Percentiles rank a stretch among this genome's conserved stretches.
Evolutionary conservation across 1,140 invertebrate genomes (phyloP).

Genomic region (Scaptomyza pallida): DNA sequence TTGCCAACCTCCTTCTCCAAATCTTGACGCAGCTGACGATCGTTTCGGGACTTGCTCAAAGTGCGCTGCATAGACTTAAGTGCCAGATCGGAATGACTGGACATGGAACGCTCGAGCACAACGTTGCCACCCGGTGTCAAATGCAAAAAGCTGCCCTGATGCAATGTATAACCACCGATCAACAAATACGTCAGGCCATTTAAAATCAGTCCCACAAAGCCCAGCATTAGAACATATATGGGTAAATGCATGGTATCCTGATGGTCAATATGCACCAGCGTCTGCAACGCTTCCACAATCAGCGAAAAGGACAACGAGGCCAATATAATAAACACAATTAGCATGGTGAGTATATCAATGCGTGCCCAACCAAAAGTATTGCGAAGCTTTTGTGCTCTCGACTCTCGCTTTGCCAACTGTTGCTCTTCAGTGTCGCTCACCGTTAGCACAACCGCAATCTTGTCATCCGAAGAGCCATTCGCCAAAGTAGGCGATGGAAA

Average conservation of each 20-base stretch:
- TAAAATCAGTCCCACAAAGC: constrained; percentile 87
- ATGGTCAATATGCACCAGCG: constrained; percentile 90
- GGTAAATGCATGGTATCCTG: constrained; percentile 87
- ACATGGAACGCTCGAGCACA: constrained; percentile 86
- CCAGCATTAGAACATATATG: constrained; percentile 86
- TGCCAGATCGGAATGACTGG: constrained; percentile 82
- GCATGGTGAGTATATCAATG: constrained; percentile 92
- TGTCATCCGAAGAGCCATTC: constrained; percentile 24
- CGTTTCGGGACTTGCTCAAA: constrained; percentile 80
- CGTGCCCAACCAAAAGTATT: constrained; percentile 97
- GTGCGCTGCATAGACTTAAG: constrained; percentile 84
- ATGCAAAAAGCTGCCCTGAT: constrained; percentile 90
- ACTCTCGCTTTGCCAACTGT: constrained; percentile 51
- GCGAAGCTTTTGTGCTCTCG: constrained; percentile 88
- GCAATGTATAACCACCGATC: constrained; percentile 92
- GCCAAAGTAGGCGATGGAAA: neutral
- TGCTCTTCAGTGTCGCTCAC: constrained; percentile 60
- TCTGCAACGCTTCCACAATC: constrained; percentile 92
- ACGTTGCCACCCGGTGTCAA: constrained; percentile 88
- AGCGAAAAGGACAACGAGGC: constrained; percentile 93
- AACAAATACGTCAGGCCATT: constrained; percentile 90
- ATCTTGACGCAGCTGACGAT: constrained; percentile 67
- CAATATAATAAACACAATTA: constrained; percentile 93
- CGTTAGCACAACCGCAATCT: constrained; percentile 41
- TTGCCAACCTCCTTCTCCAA: constrained; percentile 68